Evolutionary conservation across 2,113 vertebrate genomes (phyloP), one percentile per base, ranked within the genome.

Genomic region (Eolophus roseicapilla): DNA sequence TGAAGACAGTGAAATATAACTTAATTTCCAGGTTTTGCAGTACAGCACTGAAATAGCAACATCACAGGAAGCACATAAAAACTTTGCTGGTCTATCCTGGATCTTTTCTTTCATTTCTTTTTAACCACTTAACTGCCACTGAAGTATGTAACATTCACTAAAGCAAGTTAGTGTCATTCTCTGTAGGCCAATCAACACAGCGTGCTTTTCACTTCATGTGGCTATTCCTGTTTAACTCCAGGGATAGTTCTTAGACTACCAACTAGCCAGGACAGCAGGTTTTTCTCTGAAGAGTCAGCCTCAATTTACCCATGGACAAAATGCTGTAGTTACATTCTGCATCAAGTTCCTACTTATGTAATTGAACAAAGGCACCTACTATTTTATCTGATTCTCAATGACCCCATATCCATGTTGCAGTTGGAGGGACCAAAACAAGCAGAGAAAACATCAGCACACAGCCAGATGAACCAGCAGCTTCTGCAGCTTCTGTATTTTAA

Each of bases 191-290:
- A 43, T 6, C 8, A 62, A 46, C 31, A 76, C n/a, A 29, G 13
- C 0, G 0, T 25, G n/a, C 43, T 44, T 82, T 82, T 28, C 5
- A 39, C 25, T 82, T 73, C 17, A 70, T 1, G 5, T 1, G 1
- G 63, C 19, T 90, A 50, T n/a, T 29, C 35, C 27, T 76, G 29
- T 31, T 31, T 65, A 92, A 65, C 11, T 86, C 46, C 18, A 77
- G 13, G 28, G 44, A 10, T 46, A 52, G 11, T 53, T 94, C 69
- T 83, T 39, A 75, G 16, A 70, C n/a, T 52, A 70, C 21, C 17
- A 55, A 17, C 55, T 60, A 11, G 11, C 4, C 11, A 79, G 68
- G 47, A 55, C 25, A 88, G 10, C 7, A 71, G 4, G 63, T 63
- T 50, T 46, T 68, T 29, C 39, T 88, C 29, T 9, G 31, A 76